Evolutionary conservation across 2,113 vertebrate species (phyloP).

Genomic region (Barbus barbus): DNA sequence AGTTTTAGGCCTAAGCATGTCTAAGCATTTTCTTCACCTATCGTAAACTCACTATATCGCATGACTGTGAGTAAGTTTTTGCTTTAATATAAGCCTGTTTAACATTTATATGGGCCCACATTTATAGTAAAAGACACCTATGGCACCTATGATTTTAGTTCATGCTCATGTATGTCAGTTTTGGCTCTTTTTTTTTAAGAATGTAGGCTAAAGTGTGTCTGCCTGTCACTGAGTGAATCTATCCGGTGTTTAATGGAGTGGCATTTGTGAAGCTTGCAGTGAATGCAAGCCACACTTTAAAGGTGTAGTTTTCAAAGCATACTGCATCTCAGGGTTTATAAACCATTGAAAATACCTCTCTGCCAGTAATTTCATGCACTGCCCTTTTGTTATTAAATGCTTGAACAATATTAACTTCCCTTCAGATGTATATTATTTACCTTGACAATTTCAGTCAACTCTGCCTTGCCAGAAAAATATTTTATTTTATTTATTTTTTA

Average conservation of each 20-base stretch:
- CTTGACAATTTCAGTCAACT: slow-evolving; percentile 12
- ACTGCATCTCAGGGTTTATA: not conserved
- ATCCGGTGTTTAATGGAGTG: not conserved
- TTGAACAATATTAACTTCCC: not conserved
- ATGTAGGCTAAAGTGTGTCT: not conserved
- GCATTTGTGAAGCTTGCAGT: slow-evolving; percentile 10
- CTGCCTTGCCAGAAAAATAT: slow-evolving; percentile 47
- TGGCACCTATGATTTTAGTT: not conserved
- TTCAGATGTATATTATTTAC: slow-evolving; percentile 14
- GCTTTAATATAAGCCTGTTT: not conserved
- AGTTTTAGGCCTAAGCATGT: not conserved
- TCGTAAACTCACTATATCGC: not conserved
- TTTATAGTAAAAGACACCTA: not conserved
- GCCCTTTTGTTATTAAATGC: slow-evolving; percentile 17
- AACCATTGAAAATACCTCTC: not conserved
- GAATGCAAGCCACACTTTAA: not conserved
- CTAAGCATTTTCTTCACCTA: not conserved
- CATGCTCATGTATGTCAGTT: not conserved
- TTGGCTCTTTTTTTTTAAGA: not conserved
- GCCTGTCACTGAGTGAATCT: slow-evolving; percentile 5
- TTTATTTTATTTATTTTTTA: slow-evolving; percentile 28
- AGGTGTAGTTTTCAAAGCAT: not conserved
- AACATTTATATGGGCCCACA: not conserved
- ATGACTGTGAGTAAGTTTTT: not conserved
- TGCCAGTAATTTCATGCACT: not conserved